phyloP scores from a whole-genome alignment of 2,888 invertebrate genomes.

The Drosophila quinaria region DNA sequence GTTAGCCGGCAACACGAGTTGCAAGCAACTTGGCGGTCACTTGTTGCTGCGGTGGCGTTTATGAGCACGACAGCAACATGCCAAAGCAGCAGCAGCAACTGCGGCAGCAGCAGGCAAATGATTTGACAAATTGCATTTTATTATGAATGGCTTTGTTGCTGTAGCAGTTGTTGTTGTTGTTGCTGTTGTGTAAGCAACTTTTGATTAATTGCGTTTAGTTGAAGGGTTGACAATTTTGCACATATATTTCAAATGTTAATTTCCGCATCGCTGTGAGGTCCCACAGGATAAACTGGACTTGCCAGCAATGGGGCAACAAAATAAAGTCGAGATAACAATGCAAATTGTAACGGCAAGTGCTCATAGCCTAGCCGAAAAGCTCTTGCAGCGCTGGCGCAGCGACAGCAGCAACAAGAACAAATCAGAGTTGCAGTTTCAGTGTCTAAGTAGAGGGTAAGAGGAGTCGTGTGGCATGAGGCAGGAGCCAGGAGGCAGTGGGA shows the following conservation, averaged over 20 bases:
- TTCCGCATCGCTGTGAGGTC: slow-evolving; percentile 48
- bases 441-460: slow-evolving; percentile 8
- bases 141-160: slow-evolving; percentile 69
- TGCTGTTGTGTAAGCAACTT: slow-evolving; percentile 29
- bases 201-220: slow-evolving; percentile 73
- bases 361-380: slow-evolving; percentile 29
- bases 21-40: slow-evolving; percentile 51
- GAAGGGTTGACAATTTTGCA: slow-evolving; percentile 70
- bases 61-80: slow-evolving; percentile 52
- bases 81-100: slow-evolving; percentile 26
- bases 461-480: not conserved
- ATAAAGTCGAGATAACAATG: slow-evolving; percentile 59
- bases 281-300: slow-evolving; percentile 12
- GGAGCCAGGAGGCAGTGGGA: slow-evolving; percentile 1
- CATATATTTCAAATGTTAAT: slow-evolving; percentile 60
- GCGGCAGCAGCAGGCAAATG: slow-evolving; percentile 48
- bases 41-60: slow-evolving; percentile 68
- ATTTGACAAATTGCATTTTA: slow-evolving; percentile 80
- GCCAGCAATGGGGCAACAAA: slow-evolving; percentile 44
- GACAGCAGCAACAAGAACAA: slow-evolving; percentile 42
- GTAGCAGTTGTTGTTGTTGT: slow-evolving; percentile 34
- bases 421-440: slow-evolving; percentile 69
- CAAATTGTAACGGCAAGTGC: slow-evolving; percentile 67
- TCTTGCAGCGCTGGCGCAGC: too few relatives aligned
- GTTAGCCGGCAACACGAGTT: slow-evolving; percentile 64